Conservation (phyloP, 2,113 vertebrate genomes). For the human (Homo sapiens) region GRCh38 chr11:123484001-123484500, state of each 20-base stretch:
- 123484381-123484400: not conserved
- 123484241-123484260: not conserved
- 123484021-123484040: not conserved
- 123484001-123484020: not conserved
- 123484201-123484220: not conserved
- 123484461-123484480: not conserved
- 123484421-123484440: not conserved
- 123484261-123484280: not conserved
- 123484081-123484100: not conserved
- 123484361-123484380: not conserved
- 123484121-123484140: not conserved
- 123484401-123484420: not conserved
- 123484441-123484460: not conserved
- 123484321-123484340: not conserved
- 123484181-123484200: not conserved
- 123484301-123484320: accelerated
- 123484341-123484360: not conserved
- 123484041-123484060: not conserved
- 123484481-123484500: not conserved
- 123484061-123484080: not conserved
- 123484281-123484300: not conserved
- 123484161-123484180: accelerated
- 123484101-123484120: not conserved
- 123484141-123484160: accelerated
- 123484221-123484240: not conserved